These are phyloP conservation scores for Brienomyrus longianalis DNA, from an alignment of 2,113 vertebrate genomes.

Conservation along the genomic window DNA sequence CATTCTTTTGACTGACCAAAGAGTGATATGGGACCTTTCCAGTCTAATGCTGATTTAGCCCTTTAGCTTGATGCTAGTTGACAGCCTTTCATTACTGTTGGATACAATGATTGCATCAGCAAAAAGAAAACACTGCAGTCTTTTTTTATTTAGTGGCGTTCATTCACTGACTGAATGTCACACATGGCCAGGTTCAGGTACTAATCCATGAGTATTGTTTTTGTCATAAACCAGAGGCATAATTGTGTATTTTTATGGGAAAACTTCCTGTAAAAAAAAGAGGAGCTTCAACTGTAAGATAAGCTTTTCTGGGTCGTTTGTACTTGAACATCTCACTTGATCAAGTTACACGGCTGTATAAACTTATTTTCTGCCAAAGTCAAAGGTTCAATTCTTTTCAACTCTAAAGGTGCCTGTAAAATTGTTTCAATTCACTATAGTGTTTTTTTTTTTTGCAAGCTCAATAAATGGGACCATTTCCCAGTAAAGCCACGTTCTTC, in stretches of 20 bases:
- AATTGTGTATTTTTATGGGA: not conserved
- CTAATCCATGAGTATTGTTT: not conserved
- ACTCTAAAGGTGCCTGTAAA: not conserved
- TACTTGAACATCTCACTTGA: not conserved
- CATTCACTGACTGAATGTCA: not conserved
- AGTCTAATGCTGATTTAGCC: not conserved
- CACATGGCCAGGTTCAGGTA: not conserved
- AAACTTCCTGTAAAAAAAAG: not conserved
- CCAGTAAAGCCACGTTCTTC: not conserved
- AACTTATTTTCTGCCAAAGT: not conserved
- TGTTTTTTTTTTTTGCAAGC: not conserved
- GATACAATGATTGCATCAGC: not conserved
- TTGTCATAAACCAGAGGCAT: not conserved
- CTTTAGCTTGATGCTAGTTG: not conserved
- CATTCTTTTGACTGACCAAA: not conserved
- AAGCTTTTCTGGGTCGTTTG: not conserved
- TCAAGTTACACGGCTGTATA: not conserved
- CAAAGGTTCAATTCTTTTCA: not conserved
- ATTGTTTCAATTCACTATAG: slow-evolving; percentile 6
- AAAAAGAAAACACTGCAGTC: not conserved
- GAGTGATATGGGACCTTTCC: not conserved
- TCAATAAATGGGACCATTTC: not conserved
- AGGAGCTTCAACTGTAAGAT: not conserved
- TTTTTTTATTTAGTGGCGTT: not conserved
- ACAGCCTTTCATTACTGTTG: not conserved